Evolutionary conservation across 2,888 invertebrate species (phyloP).

Genomic region (Folsomia candida): DNA sequence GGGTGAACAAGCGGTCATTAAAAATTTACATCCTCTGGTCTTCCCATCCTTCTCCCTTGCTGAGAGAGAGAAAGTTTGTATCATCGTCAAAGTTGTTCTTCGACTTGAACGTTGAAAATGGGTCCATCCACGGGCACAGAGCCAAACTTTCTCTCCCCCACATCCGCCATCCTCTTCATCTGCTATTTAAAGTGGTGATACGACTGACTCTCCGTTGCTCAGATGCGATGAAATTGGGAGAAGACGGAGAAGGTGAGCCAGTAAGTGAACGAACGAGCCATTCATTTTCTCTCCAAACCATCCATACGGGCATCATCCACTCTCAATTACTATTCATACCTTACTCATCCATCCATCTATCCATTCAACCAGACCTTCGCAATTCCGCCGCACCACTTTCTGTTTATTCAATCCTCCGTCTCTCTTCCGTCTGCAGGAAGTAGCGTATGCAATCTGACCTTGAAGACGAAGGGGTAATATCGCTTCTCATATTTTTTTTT

Average conservation of each 20-base stretch:
- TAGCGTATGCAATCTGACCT: constrained; percentile 9
- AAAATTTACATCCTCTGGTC: constrained; percentile 49
- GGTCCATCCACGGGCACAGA: constrained; percentile 21
- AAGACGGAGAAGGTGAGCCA: not conserved
- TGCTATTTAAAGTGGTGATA: too few species aligned
- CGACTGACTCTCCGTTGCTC: too few species aligned
- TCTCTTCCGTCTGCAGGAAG: too few species aligned
- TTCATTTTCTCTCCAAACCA: not conserved
- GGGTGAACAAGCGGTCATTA: constrained; percentile 42
- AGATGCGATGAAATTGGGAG: not conserved
- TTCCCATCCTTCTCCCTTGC: constrained; percentile 15
- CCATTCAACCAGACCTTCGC: too few species aligned
- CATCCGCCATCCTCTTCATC: too few species aligned
- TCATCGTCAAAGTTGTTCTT: constrained; percentile 14
- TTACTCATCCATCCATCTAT: too few species aligned
- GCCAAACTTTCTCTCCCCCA: constrained; percentile 12
- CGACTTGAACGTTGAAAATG: constrained; percentile 18
- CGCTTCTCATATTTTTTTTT: too few species aligned
- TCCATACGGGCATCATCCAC: not conserved
- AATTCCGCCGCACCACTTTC: too few species aligned
- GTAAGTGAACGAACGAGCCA: not conserved
- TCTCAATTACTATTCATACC: not conserved
- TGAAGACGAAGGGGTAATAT: not conserved
- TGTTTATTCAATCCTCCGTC: too few species aligned
- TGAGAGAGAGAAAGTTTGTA: not conserved